Percentiles rank a stretch among this genome's conserved stretches.
These are phyloP conservation scores for Chrysolina americana DNA, from an alignment of 2,888 invertebrate species.

Conservation along the genomic window DNA sequence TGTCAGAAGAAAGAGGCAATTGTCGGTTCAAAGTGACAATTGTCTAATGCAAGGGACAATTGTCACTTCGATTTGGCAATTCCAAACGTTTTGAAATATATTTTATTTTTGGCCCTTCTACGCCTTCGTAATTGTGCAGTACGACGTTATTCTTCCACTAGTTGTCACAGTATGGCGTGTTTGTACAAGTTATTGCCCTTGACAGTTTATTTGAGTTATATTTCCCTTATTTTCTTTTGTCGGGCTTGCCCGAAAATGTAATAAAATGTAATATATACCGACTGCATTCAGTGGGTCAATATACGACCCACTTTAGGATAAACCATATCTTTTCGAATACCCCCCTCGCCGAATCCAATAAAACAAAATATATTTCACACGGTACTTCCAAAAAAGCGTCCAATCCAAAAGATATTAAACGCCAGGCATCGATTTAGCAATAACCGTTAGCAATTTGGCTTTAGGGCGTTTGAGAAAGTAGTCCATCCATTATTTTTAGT, in stretches of 20 bases:
- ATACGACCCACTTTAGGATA: background rate
- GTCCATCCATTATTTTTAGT: slow-evolving; percentile 52
- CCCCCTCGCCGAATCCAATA: slow-evolving; percentile 31
- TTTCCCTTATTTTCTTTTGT: background rate
- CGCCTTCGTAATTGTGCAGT: too few relatives aligned
- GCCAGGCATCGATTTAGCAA: slow-evolving; percentile 49
- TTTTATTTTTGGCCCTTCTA: too few relatives aligned
- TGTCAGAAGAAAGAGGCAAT: too few relatives aligned
- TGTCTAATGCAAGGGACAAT: too few relatives aligned
- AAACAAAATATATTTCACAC: slow-evolving; percentile 43
- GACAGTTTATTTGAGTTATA: background rate
- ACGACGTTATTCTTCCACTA: too few relatives aligned
- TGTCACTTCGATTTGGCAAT: too few relatives aligned
- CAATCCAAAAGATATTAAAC: slow-evolving; percentile 52
- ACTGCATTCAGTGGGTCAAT: background rate
- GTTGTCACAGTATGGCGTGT: too few relatives aligned
- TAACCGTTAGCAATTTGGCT: slow-evolving; percentile 53
- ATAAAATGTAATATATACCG: background rate
- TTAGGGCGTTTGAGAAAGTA: slow-evolving; percentile 46
- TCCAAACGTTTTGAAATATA: too few relatives aligned
- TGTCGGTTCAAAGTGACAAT: too few relatives aligned
- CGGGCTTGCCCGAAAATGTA: background rate
- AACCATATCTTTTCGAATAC: slow-evolving; percentile 4
- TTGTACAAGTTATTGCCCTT: too few relatives aligned
- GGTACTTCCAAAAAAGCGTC: slow-evolving; percentile 41